A percentile compares a stretch with the other conserved stretches of the same genome.
phyloP scores from a whole-genome alignment of 2,113 vertebrate species.

The Aphyosemion australe region DNA sequence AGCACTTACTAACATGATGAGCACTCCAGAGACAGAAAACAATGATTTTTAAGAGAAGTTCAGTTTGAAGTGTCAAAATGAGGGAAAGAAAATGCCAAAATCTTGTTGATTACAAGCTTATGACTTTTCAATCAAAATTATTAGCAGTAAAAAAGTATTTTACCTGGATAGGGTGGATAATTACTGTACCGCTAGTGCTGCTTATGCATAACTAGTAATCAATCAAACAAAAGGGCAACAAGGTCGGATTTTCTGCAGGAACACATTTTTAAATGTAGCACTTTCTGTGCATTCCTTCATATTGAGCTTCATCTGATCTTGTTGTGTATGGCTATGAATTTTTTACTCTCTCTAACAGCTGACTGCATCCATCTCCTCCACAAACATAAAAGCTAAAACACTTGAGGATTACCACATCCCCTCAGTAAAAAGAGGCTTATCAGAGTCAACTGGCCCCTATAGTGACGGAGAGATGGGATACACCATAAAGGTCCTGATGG shows the following conservation, averaged over 20 bases:
- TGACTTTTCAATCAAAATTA: not conserved
- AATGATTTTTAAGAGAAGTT: constrained; percentile 1
- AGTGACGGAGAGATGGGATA: constrained; percentile 64
- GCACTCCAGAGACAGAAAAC: constrained; percentile 21
- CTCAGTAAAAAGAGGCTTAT: constrained; percentile 54
- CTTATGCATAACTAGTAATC: not conserved
- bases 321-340: too few relatives aligned
- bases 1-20: constrained; percentile 5
- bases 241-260: constrained; percentile 4
- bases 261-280: constrained; percentile 18
- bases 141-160: not conserved
- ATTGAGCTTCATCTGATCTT: constrained; percentile 19
- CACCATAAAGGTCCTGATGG: constrained; percentile 45
- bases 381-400: constrained; percentile 36
- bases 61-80: not conserved
- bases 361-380: constrained; percentile 45
- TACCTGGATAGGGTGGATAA: not conserved
- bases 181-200: too few relatives aligned
- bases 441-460: constrained; percentile 49
- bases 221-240: constrained; percentile 10
- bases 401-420: constrained; percentile 54
- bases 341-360: too few relatives aligned
- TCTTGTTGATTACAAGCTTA: not conserved
- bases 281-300: not conserved
- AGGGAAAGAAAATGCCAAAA: not conserved